Percentiles rank a stretch among this genome's conserved stretches.
phyloP scores from a whole-genome alignment of 2,797 vertebrate genomes.

The Microtus agrestis region DNA sequence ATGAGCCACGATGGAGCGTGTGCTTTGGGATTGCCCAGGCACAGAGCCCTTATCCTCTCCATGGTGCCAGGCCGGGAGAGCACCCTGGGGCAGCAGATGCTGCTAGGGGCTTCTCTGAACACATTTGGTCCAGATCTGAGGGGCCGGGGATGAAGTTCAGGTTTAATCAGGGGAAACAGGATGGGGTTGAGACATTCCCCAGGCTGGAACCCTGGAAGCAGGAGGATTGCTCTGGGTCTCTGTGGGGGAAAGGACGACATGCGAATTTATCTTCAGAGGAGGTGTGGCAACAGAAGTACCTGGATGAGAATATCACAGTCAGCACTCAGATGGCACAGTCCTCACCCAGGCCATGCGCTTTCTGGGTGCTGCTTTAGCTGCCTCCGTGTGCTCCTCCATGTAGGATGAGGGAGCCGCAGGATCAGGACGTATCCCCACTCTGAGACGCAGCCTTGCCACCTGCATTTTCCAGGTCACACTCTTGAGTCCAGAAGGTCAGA shows the following conservation, averaged over 20 bases:
- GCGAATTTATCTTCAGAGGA: background rate
- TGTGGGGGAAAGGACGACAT: background rate
- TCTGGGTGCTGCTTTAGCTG: too few species aligned
- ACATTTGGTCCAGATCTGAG: background rate
- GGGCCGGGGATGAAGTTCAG: background rate
- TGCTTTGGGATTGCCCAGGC: background rate
- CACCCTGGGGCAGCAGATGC: background rate
- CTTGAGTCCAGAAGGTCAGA: background rate
- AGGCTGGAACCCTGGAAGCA: background rate
- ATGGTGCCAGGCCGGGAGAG: background rate
- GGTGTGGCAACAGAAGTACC: background rate
- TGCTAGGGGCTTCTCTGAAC: background rate
- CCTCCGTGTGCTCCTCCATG: background rate
- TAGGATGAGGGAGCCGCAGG: background rate
- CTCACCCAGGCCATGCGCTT: rapidly evolving
- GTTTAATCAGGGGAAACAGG: background rate
- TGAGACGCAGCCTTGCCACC: background rate
- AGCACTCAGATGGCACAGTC: background rate
- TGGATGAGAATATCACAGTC: background rate
- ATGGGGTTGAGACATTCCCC: background rate
- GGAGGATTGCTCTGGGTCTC: background rate
- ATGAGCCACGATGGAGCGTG: background rate
- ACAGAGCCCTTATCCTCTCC: background rate
- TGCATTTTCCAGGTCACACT: background rate
- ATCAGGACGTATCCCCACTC: background rate